Evolutionary conservation across 1,140 invertebrate species (phyloP).

Genomic region (Musca vetustissima): DNA sequence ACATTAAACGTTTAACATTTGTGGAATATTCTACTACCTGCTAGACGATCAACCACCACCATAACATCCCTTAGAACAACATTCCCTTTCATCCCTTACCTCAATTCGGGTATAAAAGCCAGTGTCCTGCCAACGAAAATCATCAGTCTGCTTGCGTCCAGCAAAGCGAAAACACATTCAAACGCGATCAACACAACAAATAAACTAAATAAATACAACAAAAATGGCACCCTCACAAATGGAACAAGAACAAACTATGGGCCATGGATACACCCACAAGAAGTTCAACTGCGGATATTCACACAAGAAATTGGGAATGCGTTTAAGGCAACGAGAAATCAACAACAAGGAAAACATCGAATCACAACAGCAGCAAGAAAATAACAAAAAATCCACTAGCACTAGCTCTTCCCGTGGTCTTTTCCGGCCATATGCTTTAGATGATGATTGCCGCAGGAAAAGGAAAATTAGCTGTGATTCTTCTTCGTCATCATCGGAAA

Average conservation of each 20-base stretch:
- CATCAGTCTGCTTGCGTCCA: neutral
- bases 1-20: too few species aligned
- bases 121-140: neutral
- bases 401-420: too few species aligned
- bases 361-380: neutral
- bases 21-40: neutral
- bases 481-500: too few species aligned
- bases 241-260: constrained; percentile 18
- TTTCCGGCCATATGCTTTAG: constrained; percentile 14
- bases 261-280: constrained; percentile 22
- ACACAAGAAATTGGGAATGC: constrained; percentile 14
- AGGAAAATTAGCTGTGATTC: neutral
- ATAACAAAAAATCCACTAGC: neutral
- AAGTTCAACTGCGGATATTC: constrained; percentile 21
- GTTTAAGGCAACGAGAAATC: neutral
- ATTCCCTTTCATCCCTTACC: neutral
- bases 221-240: constrained; percentile 11
- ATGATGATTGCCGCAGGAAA: constrained; percentile 4
- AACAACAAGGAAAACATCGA: neutral
- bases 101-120: neutral
- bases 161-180: neutral
- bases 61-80: neutral
- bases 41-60: neutral
- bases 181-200: neutral
- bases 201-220: neutral